A percentile compares a stretch with the other conserved stretches of the same genome.
Evolutionary conservation across 64 coral and sea anemone species (phyloP).

Genomic region (Actinia equina): DNA sequence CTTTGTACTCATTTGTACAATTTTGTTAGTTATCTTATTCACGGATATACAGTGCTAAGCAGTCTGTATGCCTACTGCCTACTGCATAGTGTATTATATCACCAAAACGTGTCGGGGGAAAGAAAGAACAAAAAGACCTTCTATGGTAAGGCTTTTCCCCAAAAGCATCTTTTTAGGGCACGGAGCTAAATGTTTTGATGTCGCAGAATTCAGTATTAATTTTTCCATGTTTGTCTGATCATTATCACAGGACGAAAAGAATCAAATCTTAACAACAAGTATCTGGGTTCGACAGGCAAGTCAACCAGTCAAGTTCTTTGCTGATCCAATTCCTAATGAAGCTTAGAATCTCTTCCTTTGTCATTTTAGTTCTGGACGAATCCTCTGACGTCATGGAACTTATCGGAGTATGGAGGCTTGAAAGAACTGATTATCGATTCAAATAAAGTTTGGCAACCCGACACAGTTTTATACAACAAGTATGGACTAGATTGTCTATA

Average conservation of each 20-base stretch:
- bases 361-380: conserved; percentile 59
- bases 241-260: conserved; percentile 60
- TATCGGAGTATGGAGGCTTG: conserved; percentile 53
- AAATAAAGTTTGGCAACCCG: conserved; percentile 67
- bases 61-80: too few relatives aligned
- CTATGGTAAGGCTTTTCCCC: too few relatives aligned
- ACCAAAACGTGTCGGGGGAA: too few relatives aligned
- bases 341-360: background rate
- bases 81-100: too few relatives aligned
- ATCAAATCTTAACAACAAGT: conserved; percentile 68
- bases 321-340: background rate
- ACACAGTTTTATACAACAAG: conserved; percentile 80
- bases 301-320: background rate
- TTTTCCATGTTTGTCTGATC: background rate
- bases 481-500: background rate
- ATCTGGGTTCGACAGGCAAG: conserved; percentile 84
- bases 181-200: too few relatives aligned
- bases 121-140: too few relatives aligned
- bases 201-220: too few relatives aligned
- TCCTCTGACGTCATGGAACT: conserved; percentile 47
- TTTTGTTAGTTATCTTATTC: too few relatives aligned
- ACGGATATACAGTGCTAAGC: too few relatives aligned
- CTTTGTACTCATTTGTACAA: too few relatives aligned
- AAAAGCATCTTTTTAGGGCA: too few relatives aligned
- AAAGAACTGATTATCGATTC: conserved; percentile 40